A percentile compares a stretch with the other conserved stretches of the same genome.
These are phyloP conservation scores for Papilio dardanus DNA, from an alignment of 1,140 invertebrate species.

Conservation along the genomic window DNA sequence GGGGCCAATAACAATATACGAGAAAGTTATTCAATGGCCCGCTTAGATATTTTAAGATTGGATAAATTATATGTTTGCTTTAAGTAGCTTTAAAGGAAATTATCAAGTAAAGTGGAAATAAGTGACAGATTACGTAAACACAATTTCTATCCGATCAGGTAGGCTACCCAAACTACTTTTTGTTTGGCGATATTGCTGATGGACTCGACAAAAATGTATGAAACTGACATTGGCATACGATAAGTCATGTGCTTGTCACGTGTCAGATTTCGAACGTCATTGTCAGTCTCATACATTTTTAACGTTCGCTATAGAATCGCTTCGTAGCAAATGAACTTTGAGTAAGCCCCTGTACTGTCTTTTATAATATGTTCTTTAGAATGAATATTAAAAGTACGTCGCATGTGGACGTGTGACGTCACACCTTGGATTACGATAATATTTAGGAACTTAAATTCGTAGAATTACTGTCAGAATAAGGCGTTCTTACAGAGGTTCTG, in stretches of 20 bases:
- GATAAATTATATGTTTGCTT: conserved; percentile 18
- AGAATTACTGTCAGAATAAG: not conserved
- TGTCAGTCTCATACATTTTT: no score
- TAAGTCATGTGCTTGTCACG: no score
- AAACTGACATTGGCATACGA: no score
- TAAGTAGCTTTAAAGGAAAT: not conserved
- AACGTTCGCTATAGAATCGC: no score
- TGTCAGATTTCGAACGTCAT: no score
- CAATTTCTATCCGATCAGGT: not conserved
- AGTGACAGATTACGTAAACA: not conserved
- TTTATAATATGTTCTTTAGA: not conserved
- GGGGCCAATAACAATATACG: conserved; percentile 30
- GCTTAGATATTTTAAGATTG: conserved; percentile 21
- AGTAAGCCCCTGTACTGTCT: not conserved
- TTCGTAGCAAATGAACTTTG: no score
- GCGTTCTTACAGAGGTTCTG: not conserved
- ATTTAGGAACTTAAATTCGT: not conserved
- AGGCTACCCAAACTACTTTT: no score
- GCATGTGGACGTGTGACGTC: no score
- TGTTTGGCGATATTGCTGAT: no score
- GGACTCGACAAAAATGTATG: no score
- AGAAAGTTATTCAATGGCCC: conserved; percentile 31
- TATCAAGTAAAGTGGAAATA: not conserved
- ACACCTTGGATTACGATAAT: not conserved
- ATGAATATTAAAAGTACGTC: no score